Evolutionary conservation across 2,113 vertebrate species (phyloP).

Genomic region (Lutjanus erythropterus): DNA sequence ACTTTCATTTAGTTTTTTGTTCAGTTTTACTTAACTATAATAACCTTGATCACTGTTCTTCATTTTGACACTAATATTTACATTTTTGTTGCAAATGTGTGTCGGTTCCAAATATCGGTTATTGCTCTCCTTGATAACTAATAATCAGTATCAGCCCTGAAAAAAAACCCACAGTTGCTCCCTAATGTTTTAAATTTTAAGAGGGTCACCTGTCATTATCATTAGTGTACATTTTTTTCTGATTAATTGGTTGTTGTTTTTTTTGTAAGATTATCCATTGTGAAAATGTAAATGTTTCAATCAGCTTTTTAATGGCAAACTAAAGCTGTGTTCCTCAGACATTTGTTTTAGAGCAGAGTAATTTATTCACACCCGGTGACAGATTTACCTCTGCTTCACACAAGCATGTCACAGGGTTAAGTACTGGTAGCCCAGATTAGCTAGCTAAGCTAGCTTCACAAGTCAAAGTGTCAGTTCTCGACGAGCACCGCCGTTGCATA

Average conservation of each 20-base stretch:
- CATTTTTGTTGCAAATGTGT: too few species aligned
- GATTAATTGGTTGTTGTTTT: not conserved
- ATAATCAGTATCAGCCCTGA: too few species aligned
- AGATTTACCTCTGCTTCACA: not conserved
- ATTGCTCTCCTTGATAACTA: too few species aligned
- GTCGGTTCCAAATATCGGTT: too few species aligned
- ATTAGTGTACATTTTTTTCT: not conserved
- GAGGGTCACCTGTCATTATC: too few species aligned
- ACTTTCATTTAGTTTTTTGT: too few species aligned
- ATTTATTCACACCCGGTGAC: not conserved
- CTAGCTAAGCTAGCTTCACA: conserved; percentile 27
- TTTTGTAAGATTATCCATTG: not conserved
- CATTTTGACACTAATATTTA: too few species aligned
- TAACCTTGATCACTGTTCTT: too few species aligned
- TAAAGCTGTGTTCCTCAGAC: not conserved
- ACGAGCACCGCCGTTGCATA: conserved; percentile 40
- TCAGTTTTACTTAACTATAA: too few species aligned
- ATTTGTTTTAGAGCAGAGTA: not conserved
- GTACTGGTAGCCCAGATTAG: conserved; percentile 11
- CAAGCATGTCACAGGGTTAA: not conserved
- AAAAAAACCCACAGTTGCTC: too few species aligned
- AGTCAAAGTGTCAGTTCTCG: conserved; percentile 45
- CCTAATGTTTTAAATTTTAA: too few species aligned
- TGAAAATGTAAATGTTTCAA: not conserved
- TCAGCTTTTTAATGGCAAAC: too few species aligned